phyloP scores from a whole-genome alignment of 2,797 vertebrate species.

The Enteromius trimaculatus region DNA sequence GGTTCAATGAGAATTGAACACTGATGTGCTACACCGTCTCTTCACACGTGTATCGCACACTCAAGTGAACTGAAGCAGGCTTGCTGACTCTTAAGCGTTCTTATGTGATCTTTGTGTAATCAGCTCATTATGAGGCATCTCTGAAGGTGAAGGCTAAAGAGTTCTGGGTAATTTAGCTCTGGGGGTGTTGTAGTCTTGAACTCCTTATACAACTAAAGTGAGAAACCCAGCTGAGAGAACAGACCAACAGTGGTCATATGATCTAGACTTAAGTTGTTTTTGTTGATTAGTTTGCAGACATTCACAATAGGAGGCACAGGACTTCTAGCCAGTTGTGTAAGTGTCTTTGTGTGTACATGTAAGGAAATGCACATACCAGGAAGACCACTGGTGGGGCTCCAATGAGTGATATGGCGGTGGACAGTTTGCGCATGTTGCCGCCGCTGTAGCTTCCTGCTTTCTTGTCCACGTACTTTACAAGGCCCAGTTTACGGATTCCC shows the following conservation, averaged over 20 bases:
- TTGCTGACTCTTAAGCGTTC: not conserved
- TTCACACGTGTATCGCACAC: not conserved
- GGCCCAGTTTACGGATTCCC: constrained; percentile 92
- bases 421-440: constrained; percentile 94
- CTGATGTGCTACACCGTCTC: constrained; percentile 53
- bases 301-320: constrained; percentile 30
- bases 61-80: not conserved
- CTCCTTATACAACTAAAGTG: constrained; percentile 44
- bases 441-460: constrained; percentile 93
- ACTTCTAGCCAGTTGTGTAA: constrained; percentile 40
- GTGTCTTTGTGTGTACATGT: constrained; percentile 9
- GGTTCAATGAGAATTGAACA: constrained; percentile 59
- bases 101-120: not conserved
- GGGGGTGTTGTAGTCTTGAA: constrained; percentile 52
- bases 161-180: constrained; percentile 38
- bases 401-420: constrained; percentile 94
- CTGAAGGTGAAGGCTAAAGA: not conserved
- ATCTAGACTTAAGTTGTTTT: constrained; percentile 35
- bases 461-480: constrained; percentile 91
- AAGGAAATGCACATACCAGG: constrained; percentile 79
- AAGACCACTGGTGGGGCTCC: constrained; percentile 94
- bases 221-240: constrained; percentile 16
- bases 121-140: constrained; percentile 9
- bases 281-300: constrained; percentile 23
- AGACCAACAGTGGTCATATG: constrained; percentile 42